Base-by-base conservation (phyloP, 37 sponge, comb jelly and placozoan genomes). In the Petrosia ficiformis region DNA sequence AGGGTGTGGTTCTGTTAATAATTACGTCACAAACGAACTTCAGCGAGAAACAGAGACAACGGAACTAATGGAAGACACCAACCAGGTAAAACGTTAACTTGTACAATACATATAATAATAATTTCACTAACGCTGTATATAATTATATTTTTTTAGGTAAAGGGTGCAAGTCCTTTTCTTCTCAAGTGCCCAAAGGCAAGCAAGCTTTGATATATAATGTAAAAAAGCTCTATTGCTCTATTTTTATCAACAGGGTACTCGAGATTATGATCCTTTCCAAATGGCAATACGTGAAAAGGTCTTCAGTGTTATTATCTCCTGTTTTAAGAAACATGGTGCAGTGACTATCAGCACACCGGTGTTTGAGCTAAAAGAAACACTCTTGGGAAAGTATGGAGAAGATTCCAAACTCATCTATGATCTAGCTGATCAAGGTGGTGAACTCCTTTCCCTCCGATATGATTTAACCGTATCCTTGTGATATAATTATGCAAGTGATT, bases 381-480 rank as follows among this genome's bases (percentile, higher is more conserved):
- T 90, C 37, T 71, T 67, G 60, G 99, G 99, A 8, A 98, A 98
- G 78, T 98, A 98, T 78, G 99, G 99, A 41, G 99, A 98, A 65
- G 99, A 98, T 56, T 87, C 88, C 61, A 98, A 98, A 71, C 77
- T 98, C 63, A 95, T 98, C 64, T 98, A 95, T 67, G 99, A 98
- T 67, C 59, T 98, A 14, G 92, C 91, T 3, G 99, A 98, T 54
- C 99, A 98, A 67, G 99, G 99, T 77, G 99, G 99, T 21, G 99
- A 98, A 65, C 83, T 88, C 24, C 78, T 92, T 44, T 87, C 99
- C 39, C 83, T 98, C 24, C 68, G 99, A 76, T 98, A 98, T 70
- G 99, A 98, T 56, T 85, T 98, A 32, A 98, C 99, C 39, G 99
- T 98, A 74, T 76, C 88, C 79, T 70, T 31, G 54, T 48, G 14